Evolutionary conservation across 2,797 vertebrate genomes (phyloP).

Genomic region (Betta splendens): DNA sequence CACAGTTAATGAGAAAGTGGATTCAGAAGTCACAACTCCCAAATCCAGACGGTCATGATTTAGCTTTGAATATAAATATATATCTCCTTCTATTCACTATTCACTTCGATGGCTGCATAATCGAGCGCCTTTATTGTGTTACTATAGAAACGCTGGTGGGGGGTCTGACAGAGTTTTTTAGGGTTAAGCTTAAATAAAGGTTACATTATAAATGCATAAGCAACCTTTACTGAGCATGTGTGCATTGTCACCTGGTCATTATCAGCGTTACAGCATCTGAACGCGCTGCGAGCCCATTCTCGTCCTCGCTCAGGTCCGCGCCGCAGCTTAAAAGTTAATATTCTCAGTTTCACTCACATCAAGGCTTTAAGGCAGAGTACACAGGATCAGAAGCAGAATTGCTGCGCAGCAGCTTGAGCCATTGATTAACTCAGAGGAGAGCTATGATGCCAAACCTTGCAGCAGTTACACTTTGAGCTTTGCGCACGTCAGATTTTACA

Average conservation of each 20-base stretch:
- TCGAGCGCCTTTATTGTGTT: conserved; percentile 1
- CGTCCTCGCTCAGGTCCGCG: neutral
- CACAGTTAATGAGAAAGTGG: too few species aligned
- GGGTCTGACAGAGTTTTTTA: neutral
- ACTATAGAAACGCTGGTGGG: conserved; percentile 15
- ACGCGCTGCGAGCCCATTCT: neutral
- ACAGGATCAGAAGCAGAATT: conserved; percentile 10
- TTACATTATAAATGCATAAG: conserved; percentile 1
- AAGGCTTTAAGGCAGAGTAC: conserved; percentile 9
- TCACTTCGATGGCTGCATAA: neutral
- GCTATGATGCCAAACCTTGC: conserved; percentile 23
- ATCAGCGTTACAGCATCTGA: neutral
- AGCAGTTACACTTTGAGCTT: conserved; percentile 24
- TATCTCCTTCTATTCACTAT: neutral
- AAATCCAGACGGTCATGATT: conserved; percentile 13
- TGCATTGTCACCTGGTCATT: neutral
- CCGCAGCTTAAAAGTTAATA: conserved; percentile 4
- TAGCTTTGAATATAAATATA: neutral
- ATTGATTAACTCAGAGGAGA: conserved; percentile 29
- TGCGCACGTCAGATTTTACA: conserved; percentile 14
- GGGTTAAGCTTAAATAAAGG: neutral
- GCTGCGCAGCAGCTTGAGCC: conserved; percentile 9
- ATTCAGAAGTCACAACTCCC: neutral
- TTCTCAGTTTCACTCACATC: conserved; percentile 2
- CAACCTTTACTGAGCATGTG: conserved; percentile 2